A percentile compares a stretch with the other conserved stretches of the same genome.
These are phyloP conservation scores for Patella caerulea DNA, from an alignment of 2,888 invertebrate species.

Conservation along the genomic window DNA sequence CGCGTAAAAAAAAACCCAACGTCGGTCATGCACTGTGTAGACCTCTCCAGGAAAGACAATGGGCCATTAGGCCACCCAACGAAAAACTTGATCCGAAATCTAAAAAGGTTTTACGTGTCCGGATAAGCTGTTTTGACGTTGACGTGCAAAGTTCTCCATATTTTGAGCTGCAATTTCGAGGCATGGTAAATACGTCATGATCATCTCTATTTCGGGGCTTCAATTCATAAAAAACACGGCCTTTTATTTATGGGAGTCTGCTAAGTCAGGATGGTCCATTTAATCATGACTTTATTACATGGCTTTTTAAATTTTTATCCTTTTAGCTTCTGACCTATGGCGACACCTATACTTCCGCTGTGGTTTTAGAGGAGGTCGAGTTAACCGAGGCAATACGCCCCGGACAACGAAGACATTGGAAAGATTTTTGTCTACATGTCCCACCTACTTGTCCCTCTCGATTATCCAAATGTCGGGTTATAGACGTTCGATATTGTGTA, in stretches of 20 bases:
- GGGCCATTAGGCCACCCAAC: too few relatives aligned
- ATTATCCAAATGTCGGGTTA: conserved; percentile 61
- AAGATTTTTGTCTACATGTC: conserved; percentile 55
- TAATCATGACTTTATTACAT: background rate
- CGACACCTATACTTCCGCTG: conserved; percentile 56
- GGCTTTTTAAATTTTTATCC: background rate
- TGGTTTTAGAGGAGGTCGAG: conserved; percentile 52
- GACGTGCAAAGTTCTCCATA: too few relatives aligned
- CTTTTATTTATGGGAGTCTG: too few relatives aligned
- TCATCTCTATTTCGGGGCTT: background rate
- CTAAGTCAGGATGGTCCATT: background rate
- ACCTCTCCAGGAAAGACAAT: background rate
- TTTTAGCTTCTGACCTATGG: conserved; percentile 60
- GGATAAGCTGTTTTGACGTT: too few relatives aligned
- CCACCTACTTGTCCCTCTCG: conserved; percentile 63
- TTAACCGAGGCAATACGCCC: conserved; percentile 59
- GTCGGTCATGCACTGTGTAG: too few relatives aligned
- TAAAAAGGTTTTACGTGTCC: too few relatives aligned
- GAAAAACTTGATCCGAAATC: too few relatives aligned
- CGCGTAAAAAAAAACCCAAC: too few relatives aligned
- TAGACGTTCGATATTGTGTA: conserved; percentile 65
- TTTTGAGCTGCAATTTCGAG: too few relatives aligned
- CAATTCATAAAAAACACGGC: too few relatives aligned
- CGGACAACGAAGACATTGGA: conserved; percentile 60
- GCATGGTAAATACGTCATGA: background rate